Conservation (phyloP, 2,797 vertebrate genomes). For the Poeciliopsis turneri region DNA sequence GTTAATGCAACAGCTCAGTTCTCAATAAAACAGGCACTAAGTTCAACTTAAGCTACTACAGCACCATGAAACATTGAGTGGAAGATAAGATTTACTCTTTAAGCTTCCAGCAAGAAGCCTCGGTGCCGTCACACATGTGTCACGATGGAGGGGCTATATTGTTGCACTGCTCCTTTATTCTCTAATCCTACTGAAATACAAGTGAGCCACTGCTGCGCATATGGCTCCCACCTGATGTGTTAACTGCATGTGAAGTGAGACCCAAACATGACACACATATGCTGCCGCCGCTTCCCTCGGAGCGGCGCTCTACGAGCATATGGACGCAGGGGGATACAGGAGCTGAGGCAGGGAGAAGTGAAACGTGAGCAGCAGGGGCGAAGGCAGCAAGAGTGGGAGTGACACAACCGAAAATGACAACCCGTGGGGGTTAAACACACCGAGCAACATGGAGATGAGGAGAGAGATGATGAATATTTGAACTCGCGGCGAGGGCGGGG, state of each 20-base stretch:
- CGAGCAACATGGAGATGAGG: constrained; percentile 30
- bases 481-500: constrained; percentile 61
- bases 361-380: constrained; percentile 17
- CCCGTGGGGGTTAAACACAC: constrained; percentile 64
- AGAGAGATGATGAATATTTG: constrained; percentile 86
- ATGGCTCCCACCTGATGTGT: constrained; percentile 68
- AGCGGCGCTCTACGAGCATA: neutral
- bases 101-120: neutral
- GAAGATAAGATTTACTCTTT: neutral
- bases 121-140: neutral
- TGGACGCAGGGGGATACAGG: constrained; percentile 14
- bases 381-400: constrained; percentile 30
- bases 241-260: constrained; percentile 78
- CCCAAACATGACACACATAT: constrained; percentile 6
- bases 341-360: constrained; percentile 29
- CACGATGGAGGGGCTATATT: neutral
- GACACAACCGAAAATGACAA: constrained; percentile 42
- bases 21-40: neutral
- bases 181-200: neutral
- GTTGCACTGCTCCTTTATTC: neutral
- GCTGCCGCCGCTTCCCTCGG: neutral
- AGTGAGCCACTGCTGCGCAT: neutral
- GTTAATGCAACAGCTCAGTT: neutral
- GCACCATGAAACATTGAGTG: neutral
- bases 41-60: neutral